phyloP scores from a whole-genome alignment of 2,888 invertebrate genomes.

The Glaucopsyche alexis region DNA sequence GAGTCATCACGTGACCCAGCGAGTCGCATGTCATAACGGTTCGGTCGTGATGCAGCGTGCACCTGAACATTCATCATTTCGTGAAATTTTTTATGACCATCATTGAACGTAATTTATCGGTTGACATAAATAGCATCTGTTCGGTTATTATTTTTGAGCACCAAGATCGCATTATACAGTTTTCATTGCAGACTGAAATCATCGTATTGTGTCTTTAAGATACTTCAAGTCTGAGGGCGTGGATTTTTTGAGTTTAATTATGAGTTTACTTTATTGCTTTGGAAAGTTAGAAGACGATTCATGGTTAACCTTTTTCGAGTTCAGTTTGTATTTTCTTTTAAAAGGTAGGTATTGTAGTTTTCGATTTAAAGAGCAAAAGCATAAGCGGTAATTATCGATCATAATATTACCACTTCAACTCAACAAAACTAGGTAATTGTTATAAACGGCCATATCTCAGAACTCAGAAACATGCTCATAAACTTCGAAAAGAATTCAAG shows the following conservation, averaged over 20 bases:
- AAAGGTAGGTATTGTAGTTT: too few relatives aligned
- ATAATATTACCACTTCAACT: too few relatives aligned
- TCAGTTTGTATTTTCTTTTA: too few relatives aligned
- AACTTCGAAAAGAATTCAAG: constrained; percentile 52
- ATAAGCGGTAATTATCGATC: too few relatives aligned
- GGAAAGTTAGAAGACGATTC: too few relatives aligned
- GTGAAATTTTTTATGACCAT: constrained; percentile 12
- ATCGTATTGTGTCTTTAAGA: neutral
- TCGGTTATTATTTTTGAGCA: constrained; percentile 6
- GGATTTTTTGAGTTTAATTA: neutral
- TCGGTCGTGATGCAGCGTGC: constrained; percentile 4
- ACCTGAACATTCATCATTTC: constrained; percentile 13
- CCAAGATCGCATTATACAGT: neutral
- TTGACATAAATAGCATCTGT: constrained; percentile 14
- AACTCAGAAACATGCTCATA: neutral
- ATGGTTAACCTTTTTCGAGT: too few relatives aligned
- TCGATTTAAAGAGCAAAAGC: too few relatives aligned
- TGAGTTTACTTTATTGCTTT: neutral
- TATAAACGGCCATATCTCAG: neutral
- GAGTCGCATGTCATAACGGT: constrained; percentile 52
- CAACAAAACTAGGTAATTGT: too few relatives aligned
- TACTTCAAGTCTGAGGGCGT: neutral
- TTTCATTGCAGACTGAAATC: neutral
- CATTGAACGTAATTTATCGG: constrained; percentile 13
- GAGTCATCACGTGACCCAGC: constrained; percentile 28